Evolutionary conservation across 2,888 invertebrate species (phyloP), one percentile per base, ranked within the genome.

Genomic region (Omphaloscelis lunosa): DNA sequence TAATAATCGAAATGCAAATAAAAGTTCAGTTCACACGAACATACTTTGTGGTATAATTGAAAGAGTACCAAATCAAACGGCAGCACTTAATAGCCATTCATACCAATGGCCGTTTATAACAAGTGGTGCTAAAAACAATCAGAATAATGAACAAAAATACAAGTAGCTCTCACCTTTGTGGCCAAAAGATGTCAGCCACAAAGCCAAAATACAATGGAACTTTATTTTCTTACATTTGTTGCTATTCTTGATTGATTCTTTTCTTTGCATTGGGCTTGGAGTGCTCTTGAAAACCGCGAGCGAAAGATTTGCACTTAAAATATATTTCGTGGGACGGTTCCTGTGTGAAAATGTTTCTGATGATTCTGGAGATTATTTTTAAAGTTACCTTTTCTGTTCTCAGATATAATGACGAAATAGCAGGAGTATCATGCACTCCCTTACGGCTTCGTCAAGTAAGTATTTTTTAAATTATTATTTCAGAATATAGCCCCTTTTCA

Each of bases 201-300:
- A 82, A 86, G 85, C 88, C 79, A 75, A 80, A 70, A 86, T 90
- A 95, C 95, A 95, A 96, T 92, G 84, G 88, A 84, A 89, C 89
- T 90, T 94, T 95, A 94, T 93, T 95, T 94, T 94, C 95, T 95
- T 95, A 95, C 95, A 94, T 94, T 95, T 95, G 95, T 95, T 93
- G 90, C 96, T 92, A 93, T 94, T 95, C 91, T 91, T 91, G 89
- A 90, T 91, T 87, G 91, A 94, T 93, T 94, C 91, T 89, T 93
- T 95, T 92, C 91, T 90, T 87, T 80, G 65, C 86, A 88, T 90
- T 91, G 80, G 70, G 82, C 87, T 83, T 91, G 88, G 76, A 91
- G 95, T 91, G 88, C 90, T 88, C 94, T 96, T 90, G 61, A 88
- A 86, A 85, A 91, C 92, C 91, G 86, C 91, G 85, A 91, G 86